These are phyloP conservation scores for Mesocentrotus franciscanus DNA, from an alignment of 53 echinoderm and acorn worm genomes.

Conservation along the genomic window DNA sequence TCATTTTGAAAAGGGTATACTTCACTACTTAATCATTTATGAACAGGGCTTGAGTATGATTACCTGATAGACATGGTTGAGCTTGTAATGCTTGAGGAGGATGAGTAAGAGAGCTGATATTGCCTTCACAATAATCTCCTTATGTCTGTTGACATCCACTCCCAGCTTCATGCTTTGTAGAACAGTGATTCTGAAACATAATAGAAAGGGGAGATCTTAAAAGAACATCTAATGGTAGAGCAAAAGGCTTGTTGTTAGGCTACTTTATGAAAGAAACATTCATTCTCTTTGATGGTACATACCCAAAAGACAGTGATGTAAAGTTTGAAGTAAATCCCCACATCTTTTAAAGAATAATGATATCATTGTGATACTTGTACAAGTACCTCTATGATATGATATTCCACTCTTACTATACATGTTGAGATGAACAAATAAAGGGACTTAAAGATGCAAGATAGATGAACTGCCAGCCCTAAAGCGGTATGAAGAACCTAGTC, in stretches of 20 bases:
- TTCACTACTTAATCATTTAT: neutral
- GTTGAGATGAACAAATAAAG: neutral
- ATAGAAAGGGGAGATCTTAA: too few relatives aligned
- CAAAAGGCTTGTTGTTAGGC: too few relatives aligned
- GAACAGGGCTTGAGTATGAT: neutral
- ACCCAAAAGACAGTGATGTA: too few relatives aligned
- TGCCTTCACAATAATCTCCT: slow-evolving; percentile 96
- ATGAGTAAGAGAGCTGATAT: slow-evolving; percentile 89
- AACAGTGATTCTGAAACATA: slow-evolving; percentile 69
- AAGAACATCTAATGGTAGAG: too few relatives aligned
- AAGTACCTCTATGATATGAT: neutral
- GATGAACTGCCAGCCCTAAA: neutral
- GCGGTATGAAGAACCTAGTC: neutral
- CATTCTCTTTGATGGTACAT: too few relatives aligned
- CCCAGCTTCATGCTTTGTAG: slow-evolving; percentile 98
- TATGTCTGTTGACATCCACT: slow-evolving; percentile 96
- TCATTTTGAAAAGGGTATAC: neutral
- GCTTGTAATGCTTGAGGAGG: slow-evolving; percentile 98
- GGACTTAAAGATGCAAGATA: neutral
- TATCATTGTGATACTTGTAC: too few relatives aligned
- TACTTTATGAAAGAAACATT: too few relatives aligned
- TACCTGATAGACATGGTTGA: slow-evolving; percentile 99
- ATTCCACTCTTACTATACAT: neutral
- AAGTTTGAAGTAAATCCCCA: too few relatives aligned
- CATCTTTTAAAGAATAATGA: too few relatives aligned